A percentile compares a stretch with the other conserved stretches of the same genome.
phyloP scores from a whole-genome alignment of 30 jellyfish, hydroid and myxozoan genomes.

The Nemopilema nomurai region DNA sequence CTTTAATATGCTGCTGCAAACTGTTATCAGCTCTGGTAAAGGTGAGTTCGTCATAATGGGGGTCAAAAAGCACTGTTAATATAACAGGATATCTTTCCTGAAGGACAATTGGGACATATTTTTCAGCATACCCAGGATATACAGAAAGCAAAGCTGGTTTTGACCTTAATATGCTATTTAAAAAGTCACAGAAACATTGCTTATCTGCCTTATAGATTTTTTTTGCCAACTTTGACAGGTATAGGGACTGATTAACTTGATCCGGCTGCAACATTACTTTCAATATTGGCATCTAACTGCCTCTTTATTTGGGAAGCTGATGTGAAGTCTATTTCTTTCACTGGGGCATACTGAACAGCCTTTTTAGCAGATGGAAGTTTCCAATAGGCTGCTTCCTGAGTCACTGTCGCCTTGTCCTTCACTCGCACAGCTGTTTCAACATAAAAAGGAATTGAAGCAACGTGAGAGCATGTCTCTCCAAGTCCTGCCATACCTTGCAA shows the following conservation, averaged over 20 bases:
- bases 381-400: not conserved
- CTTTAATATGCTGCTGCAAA: not conserved
- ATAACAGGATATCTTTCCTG: not conserved
- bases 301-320: not conserved
- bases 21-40: not conserved
- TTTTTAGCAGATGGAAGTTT: not conserved
- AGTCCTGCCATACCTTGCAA: not conserved
- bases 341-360: not conserved
- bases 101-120: not conserved
- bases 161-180: not conserved
- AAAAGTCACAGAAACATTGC: not conserved
- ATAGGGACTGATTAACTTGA: not conserved
- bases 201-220: not conserved
- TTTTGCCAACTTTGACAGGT: not conserved
- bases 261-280: not conserved
- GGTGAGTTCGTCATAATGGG: not conserved
- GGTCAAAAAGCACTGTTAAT: not conserved
- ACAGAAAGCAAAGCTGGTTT: not conserved
- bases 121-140: not conserved
- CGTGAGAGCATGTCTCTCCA: not conserved
- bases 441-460: not conserved
- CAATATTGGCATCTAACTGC: not conserved
- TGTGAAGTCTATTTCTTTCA: not conserved
- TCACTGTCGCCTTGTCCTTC: not conserved
- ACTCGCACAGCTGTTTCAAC: not conserved